A percentile compares a stretch with the other conserved stretches of the same genome.
phyloP scores from a whole-genome alignment of 2,888 invertebrate genomes.

The Conops quadrifasciatus region DNA sequence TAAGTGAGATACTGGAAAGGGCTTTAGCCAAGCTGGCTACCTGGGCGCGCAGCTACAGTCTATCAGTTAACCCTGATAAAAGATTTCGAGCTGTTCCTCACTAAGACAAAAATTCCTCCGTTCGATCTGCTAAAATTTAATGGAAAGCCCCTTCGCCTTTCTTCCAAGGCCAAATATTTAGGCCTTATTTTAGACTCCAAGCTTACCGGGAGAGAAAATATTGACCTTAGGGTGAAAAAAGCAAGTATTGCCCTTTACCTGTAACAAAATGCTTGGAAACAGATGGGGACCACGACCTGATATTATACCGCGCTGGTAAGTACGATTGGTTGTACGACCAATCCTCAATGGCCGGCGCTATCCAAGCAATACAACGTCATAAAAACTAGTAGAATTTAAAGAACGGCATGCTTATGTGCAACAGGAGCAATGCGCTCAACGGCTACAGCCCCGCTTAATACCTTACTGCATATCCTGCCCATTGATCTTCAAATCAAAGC shows the following conservation, averaged over 20 bases:
- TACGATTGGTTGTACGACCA: background rate
- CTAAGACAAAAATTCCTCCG: background rate
- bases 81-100: conserved; percentile 1
- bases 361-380: no score
- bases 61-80: background rate
- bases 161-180: background rate
- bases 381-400: background rate
- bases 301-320: no score
- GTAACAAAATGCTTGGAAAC: background rate
- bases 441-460: no score
- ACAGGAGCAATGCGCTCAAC: no score
- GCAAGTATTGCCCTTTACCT: conserved; percentile 8
- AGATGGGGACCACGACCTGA: no score
- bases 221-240: background rate
- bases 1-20: background rate
- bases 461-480: no score
- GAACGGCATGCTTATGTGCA: background rate
- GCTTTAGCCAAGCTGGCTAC: background rate
- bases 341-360: background rate
- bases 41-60: background rate
- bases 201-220: conserved; percentile 5
- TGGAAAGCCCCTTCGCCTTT: background rate
- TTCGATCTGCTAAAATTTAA: background rate
- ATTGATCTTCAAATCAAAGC: no score
- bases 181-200: conserved; percentile 1